These are phyloP conservation scores for Thaleichthys pacificus DNA, from an alignment of 2,797 vertebrate species.

Conservation along the genomic window DNA sequence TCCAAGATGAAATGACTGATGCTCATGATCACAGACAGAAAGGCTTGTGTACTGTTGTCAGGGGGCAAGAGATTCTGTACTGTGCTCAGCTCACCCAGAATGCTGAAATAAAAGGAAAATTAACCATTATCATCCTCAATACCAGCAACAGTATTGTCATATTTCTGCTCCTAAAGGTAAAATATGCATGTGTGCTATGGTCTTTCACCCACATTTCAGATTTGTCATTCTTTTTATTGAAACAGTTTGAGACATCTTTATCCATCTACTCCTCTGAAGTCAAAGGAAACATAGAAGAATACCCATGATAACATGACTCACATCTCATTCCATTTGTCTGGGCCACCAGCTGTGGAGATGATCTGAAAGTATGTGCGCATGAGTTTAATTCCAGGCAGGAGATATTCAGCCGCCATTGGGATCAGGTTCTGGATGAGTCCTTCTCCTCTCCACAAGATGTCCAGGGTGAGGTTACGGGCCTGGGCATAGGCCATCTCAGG, in stretches of 20 bases:
- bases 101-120: slow-evolving; percentile 52
- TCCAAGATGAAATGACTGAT: slow-evolving; percentile 59
- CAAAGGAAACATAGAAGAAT: not conserved
- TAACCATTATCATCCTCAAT: slow-evolving; percentile 8
- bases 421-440: slow-evolving; percentile 40
- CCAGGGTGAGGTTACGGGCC: slow-evolving; percentile 49
- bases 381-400: slow-evolving; percentile 50
- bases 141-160: slow-evolving; percentile 17
- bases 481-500: slow-evolving; percentile 50
- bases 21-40: slow-evolving; percentile 57
- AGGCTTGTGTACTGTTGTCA: slow-evolving; percentile 57
- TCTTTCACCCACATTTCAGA: not conserved
- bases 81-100: slow-evolving; percentile 63
- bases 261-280: not conserved
- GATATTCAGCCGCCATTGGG: slow-evolving; percentile 43
- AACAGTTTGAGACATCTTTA: not conserved
- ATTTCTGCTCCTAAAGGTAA: no score
- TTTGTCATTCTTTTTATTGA: not conserved
- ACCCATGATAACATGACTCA: slow-evolving; percentile 54
- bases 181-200: no score
- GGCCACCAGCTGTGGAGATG: slow-evolving; percentile 35
- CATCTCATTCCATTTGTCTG: slow-evolving; percentile 66
- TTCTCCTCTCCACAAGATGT: slow-evolving; percentile 50
- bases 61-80: slow-evolving; percentile 57
- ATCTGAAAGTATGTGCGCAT: slow-evolving; percentile 61